These are phyloP conservation scores for Poecilia gillii DNA, from an alignment of 2,797 vertebrate genomes.

Conservation along the genomic window DNA sequence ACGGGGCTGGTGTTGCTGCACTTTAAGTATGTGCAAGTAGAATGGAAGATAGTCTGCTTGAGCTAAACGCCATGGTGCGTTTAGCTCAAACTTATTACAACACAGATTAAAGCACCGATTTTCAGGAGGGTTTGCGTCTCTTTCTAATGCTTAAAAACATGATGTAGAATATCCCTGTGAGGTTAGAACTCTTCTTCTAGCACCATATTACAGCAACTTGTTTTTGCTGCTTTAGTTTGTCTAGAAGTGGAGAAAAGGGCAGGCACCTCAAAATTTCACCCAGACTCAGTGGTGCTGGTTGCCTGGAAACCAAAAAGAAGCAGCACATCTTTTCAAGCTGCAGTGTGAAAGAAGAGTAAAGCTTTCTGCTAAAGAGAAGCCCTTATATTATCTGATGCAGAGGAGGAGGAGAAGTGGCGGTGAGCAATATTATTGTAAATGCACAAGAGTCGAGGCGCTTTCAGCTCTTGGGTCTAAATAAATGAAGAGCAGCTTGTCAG, in stretches of 20 bases:
- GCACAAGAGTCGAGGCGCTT: neutral
- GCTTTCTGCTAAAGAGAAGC: neutral
- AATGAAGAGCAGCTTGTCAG: neutral
- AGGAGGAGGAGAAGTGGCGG: neutral
- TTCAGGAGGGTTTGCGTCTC: neutral
- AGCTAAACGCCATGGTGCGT: neutral
- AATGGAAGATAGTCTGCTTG: neutral
- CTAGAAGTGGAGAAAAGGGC: neutral
- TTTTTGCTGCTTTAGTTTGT: neutral
- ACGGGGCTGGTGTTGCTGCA: too few species aligned
- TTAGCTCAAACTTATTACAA: neutral
- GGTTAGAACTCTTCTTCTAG: neutral
- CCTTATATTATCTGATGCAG: neutral
- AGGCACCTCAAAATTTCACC: neutral
- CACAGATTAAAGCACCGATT: neutral
- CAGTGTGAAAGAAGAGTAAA: neutral
- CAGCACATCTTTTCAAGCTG: neutral
- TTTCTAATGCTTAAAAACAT: neutral
- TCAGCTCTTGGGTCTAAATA: neutral
- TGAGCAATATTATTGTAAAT: neutral
- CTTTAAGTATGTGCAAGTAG: neutral
- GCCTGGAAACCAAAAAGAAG: neutral
- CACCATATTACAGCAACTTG: neutral
- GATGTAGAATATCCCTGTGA: neutral
- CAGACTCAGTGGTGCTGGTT: neutral